Evolutionary conservation across 2,888 invertebrate species (phyloP), one percentile per base, ranked within the genome.

Genomic region (Busseola fusca): DNA sequence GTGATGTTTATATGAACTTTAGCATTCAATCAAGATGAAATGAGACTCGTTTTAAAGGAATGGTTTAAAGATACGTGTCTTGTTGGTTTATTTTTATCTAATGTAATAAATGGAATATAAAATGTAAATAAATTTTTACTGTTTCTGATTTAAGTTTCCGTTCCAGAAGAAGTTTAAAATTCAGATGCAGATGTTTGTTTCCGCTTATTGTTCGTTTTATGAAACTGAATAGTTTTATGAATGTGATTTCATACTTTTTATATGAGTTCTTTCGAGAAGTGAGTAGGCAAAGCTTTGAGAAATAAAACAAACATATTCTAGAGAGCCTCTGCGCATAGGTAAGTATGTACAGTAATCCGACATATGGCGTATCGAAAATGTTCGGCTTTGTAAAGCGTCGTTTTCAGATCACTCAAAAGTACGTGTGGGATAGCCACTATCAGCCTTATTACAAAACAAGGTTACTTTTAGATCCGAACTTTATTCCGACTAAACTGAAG

Each of bases 141-240:
- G 34, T 72, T 64, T 60, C 48, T 40, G 37, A 62, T 78, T 78
- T 40, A 71, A 78, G 62, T 72, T 78, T 72, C 18, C 72, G 37
- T 52, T 52, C 42, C 50, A 37, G 37, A 37, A 63, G 50, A 70
- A 45, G 45, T 63, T 63, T 56, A 42, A 40, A n/a, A 65, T 78
- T 52, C 62, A 58, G 52, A 42, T 76, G 73, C 58, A 58, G 34
- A 21, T 69, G 42, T 54, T 72, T 72, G 60, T 78, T 60, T 74
- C 52, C 10, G 27, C 76, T 69, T 72, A 42, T 63, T 59, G 40
- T 60, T 60, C 48, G 64, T 72, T 75, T 72, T 56, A 60, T 56
- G 57, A 25, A 50, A 60, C 48, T 42, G 42, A 30, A 60, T 78
- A 37, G 60, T 76, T 78, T 76, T 50, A 50, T 64, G 30, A 60